A percentile compares a stretch with the other conserved stretches of the same genome.
These are phyloP conservation scores for Palythoa heliodiscus DNA, from an alignment of 92 coral and sea anemone species.

Conservation along the genomic window DNA sequence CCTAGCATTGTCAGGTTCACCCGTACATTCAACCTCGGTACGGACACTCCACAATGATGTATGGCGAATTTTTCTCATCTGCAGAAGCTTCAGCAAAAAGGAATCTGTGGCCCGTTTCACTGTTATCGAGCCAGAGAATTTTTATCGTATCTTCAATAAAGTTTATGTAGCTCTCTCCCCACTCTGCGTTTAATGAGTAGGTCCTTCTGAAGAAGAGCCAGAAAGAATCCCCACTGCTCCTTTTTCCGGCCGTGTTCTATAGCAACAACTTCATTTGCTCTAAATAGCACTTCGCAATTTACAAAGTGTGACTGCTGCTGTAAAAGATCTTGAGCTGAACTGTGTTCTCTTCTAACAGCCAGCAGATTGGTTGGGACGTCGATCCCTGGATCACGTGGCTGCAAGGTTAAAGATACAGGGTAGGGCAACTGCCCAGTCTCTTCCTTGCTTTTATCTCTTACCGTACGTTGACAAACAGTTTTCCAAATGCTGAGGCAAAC, in stretches of 20 bases:
- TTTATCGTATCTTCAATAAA: constrained; percentile 34
- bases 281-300: neutral
- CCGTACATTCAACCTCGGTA: neutral
- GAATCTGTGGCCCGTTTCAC: constrained; percentile 41
- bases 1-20: constrained; percentile 1
- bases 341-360: neutral
- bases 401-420: constrained; percentile 40
- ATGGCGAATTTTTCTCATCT: constrained; percentile 49
- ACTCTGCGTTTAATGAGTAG: constrained; percentile 37
- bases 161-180: constrained; percentile 27
- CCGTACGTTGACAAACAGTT: constrained; percentile 51
- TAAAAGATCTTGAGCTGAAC: constrained; percentile 1
- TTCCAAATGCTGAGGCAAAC: constrained; percentile 47
- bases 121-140: constrained; percentile 55
- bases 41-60: constrained; percentile 48
- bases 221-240: constrained; percentile 54
- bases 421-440: constrained; percentile 56
- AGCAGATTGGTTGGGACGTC: constrained; percentile 27
- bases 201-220: constrained; percentile 53
- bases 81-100: constrained; percentile 39
- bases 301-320: constrained; percentile 1
- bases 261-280: constrained; percentile 46
- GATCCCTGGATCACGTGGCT: constrained; percentile 24
- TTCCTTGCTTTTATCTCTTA: constrained; percentile 56
- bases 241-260: constrained; percentile 53